Percentiles rank a stretch among this genome's conserved stretches.
phyloP scores from a whole-genome alignment of 2,797 vertebrate species.

The Neosilurus mollespiculum region DNA sequence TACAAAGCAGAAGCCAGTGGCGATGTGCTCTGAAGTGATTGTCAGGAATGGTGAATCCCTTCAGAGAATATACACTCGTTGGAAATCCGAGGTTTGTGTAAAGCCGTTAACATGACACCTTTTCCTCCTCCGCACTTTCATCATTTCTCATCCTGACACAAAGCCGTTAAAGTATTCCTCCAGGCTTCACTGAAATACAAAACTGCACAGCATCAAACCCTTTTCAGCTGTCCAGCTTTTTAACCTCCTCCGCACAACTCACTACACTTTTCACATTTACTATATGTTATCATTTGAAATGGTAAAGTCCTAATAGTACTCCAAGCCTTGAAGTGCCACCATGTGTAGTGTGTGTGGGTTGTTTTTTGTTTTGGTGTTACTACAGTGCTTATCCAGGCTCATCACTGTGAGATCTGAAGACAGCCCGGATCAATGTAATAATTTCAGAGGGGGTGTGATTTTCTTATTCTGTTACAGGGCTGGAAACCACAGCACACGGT shows the following conservation, averaged over 20 bases:
- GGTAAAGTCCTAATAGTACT: not conserved
- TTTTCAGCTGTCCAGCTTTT: not conserved
- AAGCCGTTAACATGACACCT: not conserved
- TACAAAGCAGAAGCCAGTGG: not conserved
- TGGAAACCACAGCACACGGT: not conserved
- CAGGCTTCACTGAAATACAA: constrained; percentile 37
- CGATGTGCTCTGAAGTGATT: not conserved
- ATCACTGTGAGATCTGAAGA: not conserved
- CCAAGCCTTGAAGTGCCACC: not conserved
- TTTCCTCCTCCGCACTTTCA: not conserved
- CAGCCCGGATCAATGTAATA: not conserved
- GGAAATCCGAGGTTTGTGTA: not conserved
- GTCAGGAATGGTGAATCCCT: not conserved
- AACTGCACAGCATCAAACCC: not conserved
- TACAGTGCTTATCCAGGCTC: not conserved
- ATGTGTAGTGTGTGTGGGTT: not conserved
- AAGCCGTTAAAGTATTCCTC: constrained; percentile 5
- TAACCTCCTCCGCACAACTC: not conserved
- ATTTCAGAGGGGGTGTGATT: not conserved
- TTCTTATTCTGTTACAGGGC: not conserved
- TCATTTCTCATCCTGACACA: constrained; percentile 25
- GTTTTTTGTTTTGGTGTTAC: not conserved
- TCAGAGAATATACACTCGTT: not conserved
- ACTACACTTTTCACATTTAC: not conserved
- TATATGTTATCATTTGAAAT: not conserved